These are phyloP conservation scores for Grapholita molesta DNA, from an alignment of 1,140 invertebrate genomes.

Conservation along the genomic window DNA sequence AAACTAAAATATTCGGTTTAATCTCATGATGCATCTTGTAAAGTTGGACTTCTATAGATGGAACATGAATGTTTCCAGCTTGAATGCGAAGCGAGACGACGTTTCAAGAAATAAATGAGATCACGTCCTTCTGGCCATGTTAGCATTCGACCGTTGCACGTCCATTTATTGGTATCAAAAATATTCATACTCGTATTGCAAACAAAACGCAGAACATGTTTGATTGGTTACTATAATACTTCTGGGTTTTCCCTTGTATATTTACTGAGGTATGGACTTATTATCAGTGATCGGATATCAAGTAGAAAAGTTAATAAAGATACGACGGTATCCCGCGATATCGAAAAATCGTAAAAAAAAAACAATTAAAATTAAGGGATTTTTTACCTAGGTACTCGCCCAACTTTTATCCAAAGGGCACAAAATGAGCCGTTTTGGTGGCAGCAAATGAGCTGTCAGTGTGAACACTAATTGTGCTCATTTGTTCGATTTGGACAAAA, in stretches of 20 bases:
- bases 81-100: no score
- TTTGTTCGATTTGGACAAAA: no score
- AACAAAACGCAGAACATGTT: not conserved
- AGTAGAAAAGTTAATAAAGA: no score
- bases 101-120: not conserved
- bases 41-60: not conserved
- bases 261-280: not conserved
- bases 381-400: no score
- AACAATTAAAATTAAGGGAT: no score
- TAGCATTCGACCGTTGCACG: not conserved
- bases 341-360: no score
- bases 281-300: not conserved
- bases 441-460: no score
- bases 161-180: conserved; percentile 15
- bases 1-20: not conserved
- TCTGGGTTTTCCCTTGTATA: not conserved
- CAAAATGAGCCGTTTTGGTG: no score
- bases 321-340: no score
- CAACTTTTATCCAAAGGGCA: no score
- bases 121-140: not conserved
- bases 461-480: no score
- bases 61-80: not conserved
- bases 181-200: conserved; percentile 4
- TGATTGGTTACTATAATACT: not conserved
- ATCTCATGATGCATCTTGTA: not conserved